Base-by-base conservation (phyloP, 2,797 vertebrate genomes). In the Otolemur crassicaudatus region DNA sequence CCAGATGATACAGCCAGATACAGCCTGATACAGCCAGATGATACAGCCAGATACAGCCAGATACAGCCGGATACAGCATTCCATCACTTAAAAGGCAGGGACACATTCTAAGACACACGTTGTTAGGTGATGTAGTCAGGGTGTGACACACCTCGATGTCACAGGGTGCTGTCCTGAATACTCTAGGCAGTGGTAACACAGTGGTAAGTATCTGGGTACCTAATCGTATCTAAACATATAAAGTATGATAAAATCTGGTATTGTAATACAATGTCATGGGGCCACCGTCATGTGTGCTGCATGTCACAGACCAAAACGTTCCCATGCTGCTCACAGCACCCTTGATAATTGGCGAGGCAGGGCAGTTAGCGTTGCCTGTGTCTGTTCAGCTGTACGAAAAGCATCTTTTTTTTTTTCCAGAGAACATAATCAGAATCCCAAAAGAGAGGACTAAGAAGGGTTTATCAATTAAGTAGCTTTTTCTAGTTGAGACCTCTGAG, bases 201-300 rank as follows among this genome's bases (percentile, higher is more conserved):
- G 2, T 58, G 53, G 31, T 79, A 4, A 0, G 12, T 79, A 23
- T 58, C 34, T 34, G 53, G 16, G 49, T n/a, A 53, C 49, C 27
- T 76, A 7, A 76, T 31, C 5, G 4, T 34, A 11, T 76, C 43
- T 49, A 20, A 76, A 53, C 29, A 46, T 31, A 9, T 53, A 58
- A 58, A 53, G 53, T 34, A 25, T n/a, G 56, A 22, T 58, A 56
- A 25, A 34, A 79, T 49, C 49, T 14, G 49, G 34, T 8, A 79
- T 1, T 22, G 7, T 23, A 22, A 53, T 53, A 77, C 22, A 22
- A 19, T 23, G 29, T 77, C 53, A 53, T 6, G 10, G 46, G 75
- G n/a, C 75, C 75, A 77, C 46, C 11, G 0, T 53, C 19, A 3
- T 27, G 1, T 53, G 2, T n/a, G 10, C 3, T 0, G 31, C n/a